Evolutionary conservation across 92 coral and sea anemone genomes (phyloP).

Genomic region (Phenganax subtilis): DNA sequence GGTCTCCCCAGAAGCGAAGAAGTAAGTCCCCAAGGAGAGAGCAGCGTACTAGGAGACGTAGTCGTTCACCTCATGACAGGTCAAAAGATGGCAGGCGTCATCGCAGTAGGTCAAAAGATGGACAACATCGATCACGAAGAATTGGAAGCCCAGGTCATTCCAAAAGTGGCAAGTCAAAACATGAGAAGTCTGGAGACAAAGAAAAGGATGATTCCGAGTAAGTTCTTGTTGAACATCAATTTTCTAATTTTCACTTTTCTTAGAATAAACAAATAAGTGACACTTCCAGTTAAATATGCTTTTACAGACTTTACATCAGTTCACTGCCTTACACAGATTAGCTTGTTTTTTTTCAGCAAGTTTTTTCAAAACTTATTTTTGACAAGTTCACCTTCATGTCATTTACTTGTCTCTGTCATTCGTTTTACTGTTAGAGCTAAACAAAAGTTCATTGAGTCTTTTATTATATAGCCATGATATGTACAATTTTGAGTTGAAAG

Average conservation of each 20-base stretch:
- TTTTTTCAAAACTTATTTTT: too few relatives aligned
- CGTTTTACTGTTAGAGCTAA: background rate
- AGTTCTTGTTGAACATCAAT: constrained; percentile 31
- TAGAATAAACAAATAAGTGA: background rate
- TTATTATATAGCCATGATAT: constrained; percentile 62
- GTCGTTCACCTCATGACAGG: constrained; percentile 60
- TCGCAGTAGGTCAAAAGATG: background rate
- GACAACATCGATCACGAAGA: constrained; percentile 5
- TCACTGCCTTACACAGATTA: too few relatives aligned
- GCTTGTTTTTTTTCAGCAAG: too few relatives aligned
- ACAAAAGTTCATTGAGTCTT: background rate
- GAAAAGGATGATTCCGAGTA: constrained; percentile 69
- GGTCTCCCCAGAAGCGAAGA: constrained; percentile 26
- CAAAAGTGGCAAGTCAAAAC: constrained; percentile 56
- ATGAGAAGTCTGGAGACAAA: constrained; percentile 67
- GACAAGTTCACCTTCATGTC: too few relatives aligned
- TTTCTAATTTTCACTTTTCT: background rate
- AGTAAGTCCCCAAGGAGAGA: constrained; percentile 58
- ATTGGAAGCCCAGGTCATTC: constrained; percentile 48
- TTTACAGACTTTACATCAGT: too few relatives aligned
- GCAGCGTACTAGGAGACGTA: constrained; percentile 52
- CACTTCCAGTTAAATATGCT: too few relatives aligned
- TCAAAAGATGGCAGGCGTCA: constrained; percentile 49
- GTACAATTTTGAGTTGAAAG: constrained; percentile 86
- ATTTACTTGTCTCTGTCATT: too few relatives aligned